A percentile compares a stretch with the other conserved stretches of the same genome.
Conservation (phyloP, 2,113 vertebrate genomes). For the Caracal caracal region DNA sequence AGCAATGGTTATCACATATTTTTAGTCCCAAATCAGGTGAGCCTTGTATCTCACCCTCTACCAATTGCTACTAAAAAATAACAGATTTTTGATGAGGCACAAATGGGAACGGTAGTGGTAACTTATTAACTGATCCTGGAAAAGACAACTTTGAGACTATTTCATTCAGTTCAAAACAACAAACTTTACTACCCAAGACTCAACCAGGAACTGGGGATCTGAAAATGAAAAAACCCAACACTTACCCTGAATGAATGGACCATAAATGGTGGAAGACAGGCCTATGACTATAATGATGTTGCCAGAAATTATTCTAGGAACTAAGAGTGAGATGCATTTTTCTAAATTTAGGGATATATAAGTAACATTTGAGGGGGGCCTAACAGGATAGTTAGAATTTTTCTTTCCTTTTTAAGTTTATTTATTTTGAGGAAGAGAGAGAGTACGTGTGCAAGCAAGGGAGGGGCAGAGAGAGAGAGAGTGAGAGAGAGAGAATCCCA, state of each 20-base stretch:
- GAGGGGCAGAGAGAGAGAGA: too few species aligned
- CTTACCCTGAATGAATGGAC: neutral
- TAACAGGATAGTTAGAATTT: neutral
- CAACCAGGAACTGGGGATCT: neutral
- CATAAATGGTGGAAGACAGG: neutral
- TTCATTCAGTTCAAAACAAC: neutral
- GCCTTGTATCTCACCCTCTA: neutral
- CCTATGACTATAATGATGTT: neutral
- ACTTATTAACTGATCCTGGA: neutral
- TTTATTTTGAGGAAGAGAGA: too few species aligned
- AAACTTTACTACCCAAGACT: neutral
- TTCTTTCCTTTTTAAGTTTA: neutral
- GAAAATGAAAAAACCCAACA: neutral
- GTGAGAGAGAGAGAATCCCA: too few species aligned
- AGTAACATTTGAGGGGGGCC: neutral
- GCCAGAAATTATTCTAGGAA: slow-evolving; percentile 9
- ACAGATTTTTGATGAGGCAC: neutral
- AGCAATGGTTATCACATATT: neutral
- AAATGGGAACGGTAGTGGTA: neutral
- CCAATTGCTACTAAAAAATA: neutral
- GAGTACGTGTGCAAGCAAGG: too few species aligned
- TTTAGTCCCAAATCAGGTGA: neutral
- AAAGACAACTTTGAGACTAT: neutral
- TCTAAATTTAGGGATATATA: slow-evolving; percentile 7
- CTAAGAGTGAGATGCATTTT: neutral